Evolutionary conservation across 2,888 invertebrate species (phyloP).

Genomic region (Schrankia costaestrigalis): DNA sequence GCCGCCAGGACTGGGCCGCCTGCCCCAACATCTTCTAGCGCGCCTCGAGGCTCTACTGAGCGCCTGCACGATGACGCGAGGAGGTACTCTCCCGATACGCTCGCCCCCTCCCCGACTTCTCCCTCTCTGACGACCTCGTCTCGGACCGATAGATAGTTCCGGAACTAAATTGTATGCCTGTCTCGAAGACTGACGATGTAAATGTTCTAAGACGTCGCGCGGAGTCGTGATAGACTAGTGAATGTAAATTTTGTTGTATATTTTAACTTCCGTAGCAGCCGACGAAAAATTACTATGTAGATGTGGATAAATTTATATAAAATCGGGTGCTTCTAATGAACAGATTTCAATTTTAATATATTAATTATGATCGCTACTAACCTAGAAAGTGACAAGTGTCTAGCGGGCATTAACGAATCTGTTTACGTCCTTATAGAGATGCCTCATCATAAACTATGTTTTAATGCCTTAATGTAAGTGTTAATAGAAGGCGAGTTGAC

Average conservation of each 20-base stretch:
- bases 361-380: conserved; percentile 38
- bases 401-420: conserved; percentile 47
- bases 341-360: conserved; percentile 43
- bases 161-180: too few relatives aligned
- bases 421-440: conserved; percentile 44
- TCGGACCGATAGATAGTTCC: too few relatives aligned
- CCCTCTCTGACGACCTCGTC: too few relatives aligned
- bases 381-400: conserved; percentile 42
- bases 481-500: conserved; percentile 53
- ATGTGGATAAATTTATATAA: conserved; percentile 28
- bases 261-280: neutral
- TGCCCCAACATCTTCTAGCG: conserved; percentile 95
- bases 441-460: conserved; percentile 37
- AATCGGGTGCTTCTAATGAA: conserved; percentile 48
- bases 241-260: conserved; percentile 15
- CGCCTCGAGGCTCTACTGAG: neutral
- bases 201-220: too few relatives aligned
- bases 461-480: conserved; percentile 65
- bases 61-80: neutral
- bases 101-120: neutral
- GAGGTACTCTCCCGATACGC: neutral
- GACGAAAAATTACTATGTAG: conserved; percentile 20
- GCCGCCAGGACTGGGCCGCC: conserved; percentile 90
- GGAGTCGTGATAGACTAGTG: conserved; percentile 10
- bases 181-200: too few relatives aligned